Conservation (phyloP, 2,888 invertebrate species). For the Cheilosia urbana region DNA sequence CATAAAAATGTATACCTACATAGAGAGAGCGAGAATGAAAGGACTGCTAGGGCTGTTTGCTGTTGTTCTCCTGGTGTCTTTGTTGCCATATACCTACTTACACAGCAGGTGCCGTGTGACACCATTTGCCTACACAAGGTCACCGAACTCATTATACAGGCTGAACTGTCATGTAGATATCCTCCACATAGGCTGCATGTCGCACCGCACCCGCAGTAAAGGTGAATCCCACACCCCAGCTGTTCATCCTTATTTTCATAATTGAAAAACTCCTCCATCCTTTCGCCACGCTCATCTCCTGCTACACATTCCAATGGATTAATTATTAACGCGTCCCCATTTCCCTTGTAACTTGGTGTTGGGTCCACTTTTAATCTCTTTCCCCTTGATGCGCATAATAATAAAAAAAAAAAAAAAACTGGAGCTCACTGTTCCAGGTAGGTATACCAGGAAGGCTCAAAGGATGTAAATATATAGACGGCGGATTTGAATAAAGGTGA, state of each 20-base stretch:
- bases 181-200: constrained; percentile 9
- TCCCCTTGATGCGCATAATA: constrained; percentile 30
- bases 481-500: constrained; percentile 45
- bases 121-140: constrained; percentile 67
- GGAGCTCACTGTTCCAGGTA: not conserved
- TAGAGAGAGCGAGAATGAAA: not conserved
- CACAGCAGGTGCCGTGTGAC: constrained; percentile 60
- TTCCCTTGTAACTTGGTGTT: constrained; percentile 45
- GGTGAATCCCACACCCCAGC: constrained; percentile 25
- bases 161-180: constrained; percentile 38
- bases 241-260: constrained; percentile 71
- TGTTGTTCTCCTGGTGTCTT: constrained; percentile 26
- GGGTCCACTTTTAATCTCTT: constrained; percentile 31
- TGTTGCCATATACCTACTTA: not conserved
- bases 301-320: constrained; percentile 57
- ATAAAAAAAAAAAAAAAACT: not conserved
- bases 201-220: constrained; percentile 4
- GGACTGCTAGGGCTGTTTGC: constrained; percentile 37
- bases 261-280: constrained; percentile 58
- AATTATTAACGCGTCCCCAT: constrained; percentile 69
- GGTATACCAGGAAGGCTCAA: not conserved
- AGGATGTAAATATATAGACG: constrained; percentile 8
- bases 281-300: constrained; percentile 9
- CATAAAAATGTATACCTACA: not conserved
- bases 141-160: constrained; percentile 65